These are phyloP conservation scores for Parasteatoda tepidariorum DNA, from an alignment of 1,140 invertebrate species.

Conservation along the genomic window DNA sequence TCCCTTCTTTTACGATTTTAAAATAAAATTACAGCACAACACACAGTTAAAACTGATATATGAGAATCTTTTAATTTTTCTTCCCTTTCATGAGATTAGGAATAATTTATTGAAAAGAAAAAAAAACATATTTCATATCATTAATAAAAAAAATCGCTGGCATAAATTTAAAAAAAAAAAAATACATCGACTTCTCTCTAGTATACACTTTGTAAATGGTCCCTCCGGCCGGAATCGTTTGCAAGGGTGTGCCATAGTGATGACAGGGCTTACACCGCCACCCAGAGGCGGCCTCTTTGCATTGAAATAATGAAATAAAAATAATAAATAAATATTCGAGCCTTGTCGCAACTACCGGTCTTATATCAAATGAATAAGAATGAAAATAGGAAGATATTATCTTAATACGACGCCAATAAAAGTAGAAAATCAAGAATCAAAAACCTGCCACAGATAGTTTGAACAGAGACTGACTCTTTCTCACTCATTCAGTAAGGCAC, in stretches of 20 bases:
- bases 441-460: background rate
- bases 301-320: background rate
- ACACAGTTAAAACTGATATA: no score
- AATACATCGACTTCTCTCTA: background rate
- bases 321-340: conserved; percentile 5
- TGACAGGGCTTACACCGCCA: conserved; percentile 16
- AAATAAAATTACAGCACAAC: no score
- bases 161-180: no score
- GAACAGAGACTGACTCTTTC: background rate
- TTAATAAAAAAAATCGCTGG: background rate
- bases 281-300: conserved; percentile 7
- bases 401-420: conserved; percentile 5
- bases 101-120: no score
- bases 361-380: background rate
- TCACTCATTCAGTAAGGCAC: background rate
- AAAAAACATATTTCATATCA: background rate
- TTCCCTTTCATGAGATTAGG: no score
- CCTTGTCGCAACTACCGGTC: conserved; percentile 11
- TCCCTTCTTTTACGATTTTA: no score
- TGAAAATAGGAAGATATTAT: conserved; percentile 7
- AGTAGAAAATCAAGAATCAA: background rate
- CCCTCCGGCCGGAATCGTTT: background rate
- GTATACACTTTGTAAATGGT: background rate
- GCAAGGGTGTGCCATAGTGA: conserved; percentile 13
- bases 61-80: no score